phyloP scores from a whole-genome alignment of 2,113 vertebrate species.

The Edolisoma coerulescens region DNA sequence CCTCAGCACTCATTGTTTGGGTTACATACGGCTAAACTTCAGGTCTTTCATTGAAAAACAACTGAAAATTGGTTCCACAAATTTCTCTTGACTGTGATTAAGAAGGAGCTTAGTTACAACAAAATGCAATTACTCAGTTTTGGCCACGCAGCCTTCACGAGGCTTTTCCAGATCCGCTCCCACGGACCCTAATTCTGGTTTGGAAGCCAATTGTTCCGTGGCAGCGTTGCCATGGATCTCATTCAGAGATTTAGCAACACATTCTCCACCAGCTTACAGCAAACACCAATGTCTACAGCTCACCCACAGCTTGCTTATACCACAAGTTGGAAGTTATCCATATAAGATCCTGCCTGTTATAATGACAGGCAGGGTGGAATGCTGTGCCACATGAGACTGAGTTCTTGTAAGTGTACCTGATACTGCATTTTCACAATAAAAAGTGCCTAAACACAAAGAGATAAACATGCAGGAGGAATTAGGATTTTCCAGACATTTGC shows the following conservation, averaged over 20 bases:
- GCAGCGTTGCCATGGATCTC: slow-evolving; percentile 52
- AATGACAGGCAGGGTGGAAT: background rate
- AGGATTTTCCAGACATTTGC: background rate
- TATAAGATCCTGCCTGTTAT: background rate
- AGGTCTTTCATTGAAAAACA: background rate
- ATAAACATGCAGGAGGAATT: background rate
- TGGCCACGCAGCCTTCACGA: slow-evolving; percentile 51
- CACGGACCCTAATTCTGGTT: slow-evolving; percentile 58
- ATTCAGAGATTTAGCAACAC: slow-evolving; percentile 59
- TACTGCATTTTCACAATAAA: background rate
- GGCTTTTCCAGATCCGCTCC: slow-evolving; percentile 64
- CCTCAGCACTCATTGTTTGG: background rate
- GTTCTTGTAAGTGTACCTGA: background rate
- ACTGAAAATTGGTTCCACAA: slow-evolving; percentile 32
- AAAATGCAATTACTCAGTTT: slow-evolving; percentile 68
- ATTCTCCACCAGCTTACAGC: slow-evolving; percentile 37
- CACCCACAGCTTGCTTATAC: background rate
- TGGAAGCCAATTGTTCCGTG: slow-evolving; percentile 64
- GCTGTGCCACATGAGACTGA: background rate
- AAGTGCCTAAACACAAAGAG: background rate
- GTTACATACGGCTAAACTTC: background rate
- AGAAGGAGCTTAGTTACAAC: slow-evolving; percentile 62
- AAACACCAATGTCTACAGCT: background rate
- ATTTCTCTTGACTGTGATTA: background rate
- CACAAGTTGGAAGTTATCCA: background rate